phyloP scores from a whole-genome alignment of 2,888 invertebrate genomes.

The Digitonthophagus gazella region DNA sequence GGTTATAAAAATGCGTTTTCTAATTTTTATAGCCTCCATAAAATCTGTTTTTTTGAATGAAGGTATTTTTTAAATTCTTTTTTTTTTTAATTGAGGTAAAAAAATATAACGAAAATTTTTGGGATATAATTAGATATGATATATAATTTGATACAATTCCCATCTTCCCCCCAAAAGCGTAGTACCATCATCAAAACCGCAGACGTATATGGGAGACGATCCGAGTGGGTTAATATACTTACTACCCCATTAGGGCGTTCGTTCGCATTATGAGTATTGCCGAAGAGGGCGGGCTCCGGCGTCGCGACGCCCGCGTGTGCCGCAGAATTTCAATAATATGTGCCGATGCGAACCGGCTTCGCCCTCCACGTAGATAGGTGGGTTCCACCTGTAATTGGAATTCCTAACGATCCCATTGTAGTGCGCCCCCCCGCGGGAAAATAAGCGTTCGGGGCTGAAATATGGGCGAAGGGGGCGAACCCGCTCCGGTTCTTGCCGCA shows the following conservation, averaged over 20 bases:
- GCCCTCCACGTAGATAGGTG: not conserved
- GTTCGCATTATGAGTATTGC: slow-evolving; percentile 7
- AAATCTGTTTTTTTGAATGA: not conserved
- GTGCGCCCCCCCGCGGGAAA: not conserved
- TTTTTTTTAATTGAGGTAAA: too few species aligned
- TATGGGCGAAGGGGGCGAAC: not conserved
- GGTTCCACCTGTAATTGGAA: slow-evolving; percentile 15
- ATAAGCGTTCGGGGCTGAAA: not conserved
- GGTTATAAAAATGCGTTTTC: too few species aligned
- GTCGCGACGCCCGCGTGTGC: not conserved
- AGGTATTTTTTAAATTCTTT: too few species aligned
- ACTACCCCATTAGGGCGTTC: slow-evolving; percentile 8
- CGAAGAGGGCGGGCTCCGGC: not conserved
- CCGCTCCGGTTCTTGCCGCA: not conserved
- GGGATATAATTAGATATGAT: too few species aligned
- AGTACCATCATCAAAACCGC: too few species aligned
- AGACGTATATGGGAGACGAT: too few species aligned
- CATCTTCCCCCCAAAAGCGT: too few species aligned
- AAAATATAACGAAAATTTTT: too few species aligned
- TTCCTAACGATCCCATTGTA: slow-evolving; percentile 17
- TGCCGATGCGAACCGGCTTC: slow-evolving; percentile 3
- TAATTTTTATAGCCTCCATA: not conserved
- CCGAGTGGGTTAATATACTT: slow-evolving; percentile 11
- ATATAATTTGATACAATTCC: too few species aligned
- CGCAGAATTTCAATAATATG: slow-evolving; percentile 18